Evolutionary conservation across 2,797 vertebrate genomes (phyloP).

Genomic region (Glyptemys insculpta): DNA sequence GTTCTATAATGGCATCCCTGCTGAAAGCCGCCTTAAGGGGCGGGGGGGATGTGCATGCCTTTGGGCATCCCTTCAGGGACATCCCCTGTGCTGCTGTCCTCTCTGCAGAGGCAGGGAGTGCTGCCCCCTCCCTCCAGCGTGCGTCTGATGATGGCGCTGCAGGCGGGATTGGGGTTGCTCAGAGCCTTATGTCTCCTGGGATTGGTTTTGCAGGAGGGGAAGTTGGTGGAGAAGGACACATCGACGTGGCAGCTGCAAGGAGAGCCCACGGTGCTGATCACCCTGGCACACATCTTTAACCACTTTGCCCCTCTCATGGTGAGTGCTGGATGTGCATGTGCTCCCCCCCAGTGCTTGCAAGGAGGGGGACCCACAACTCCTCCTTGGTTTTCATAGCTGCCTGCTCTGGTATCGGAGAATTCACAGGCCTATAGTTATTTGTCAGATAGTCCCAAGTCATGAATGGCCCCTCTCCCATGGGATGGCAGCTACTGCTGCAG

Average conservation of each 20-base stretch:
- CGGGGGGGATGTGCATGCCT: background rate
- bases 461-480: background rate
- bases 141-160: accelerated
- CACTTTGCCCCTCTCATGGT: conserved; percentile 96
- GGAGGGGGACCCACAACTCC: background rate
- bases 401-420: background rate
- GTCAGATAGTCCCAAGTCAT: background rate
- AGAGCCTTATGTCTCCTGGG: background rate
- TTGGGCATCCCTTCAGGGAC: background rate
- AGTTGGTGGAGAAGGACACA: conserved; percentile 86
- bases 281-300: conserved; percentile 94
- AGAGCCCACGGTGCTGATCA: conserved; percentile 91
- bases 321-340: conserved; percentile 52
- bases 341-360: background rate
- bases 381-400: background rate
- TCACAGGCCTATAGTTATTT: background rate
- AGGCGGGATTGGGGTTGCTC: background rate
- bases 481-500: too few relatives aligned
- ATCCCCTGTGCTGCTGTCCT: background rate
- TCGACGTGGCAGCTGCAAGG: conserved; percentile 90
- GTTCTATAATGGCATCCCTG: too few relatives aligned
- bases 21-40: background rate
- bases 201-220: conserved; percentile 87
- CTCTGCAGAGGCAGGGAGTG: background rate
- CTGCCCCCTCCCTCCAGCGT: background rate